Conservation (phyloP, 2,888 invertebrate species). For the Synergus gifuensis region DNA sequence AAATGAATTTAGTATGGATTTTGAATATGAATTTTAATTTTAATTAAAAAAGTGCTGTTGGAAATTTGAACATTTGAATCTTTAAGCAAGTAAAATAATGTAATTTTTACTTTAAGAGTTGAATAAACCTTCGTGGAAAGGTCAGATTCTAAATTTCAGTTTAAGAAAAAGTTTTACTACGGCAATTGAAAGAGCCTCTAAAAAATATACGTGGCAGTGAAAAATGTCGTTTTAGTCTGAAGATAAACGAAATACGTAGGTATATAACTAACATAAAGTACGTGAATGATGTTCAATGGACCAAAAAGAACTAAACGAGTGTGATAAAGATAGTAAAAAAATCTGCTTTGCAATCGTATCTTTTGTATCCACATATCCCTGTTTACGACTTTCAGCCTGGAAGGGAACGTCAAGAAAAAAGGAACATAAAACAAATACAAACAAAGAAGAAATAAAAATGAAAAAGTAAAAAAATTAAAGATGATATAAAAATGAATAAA, state of each 20-base stretch:
- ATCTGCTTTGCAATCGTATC: conserved; percentile 27
- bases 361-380: conserved; percentile 23
- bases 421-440: background rate
- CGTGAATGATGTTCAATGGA: conserved; percentile 21
- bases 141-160: background rate
- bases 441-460: background rate
- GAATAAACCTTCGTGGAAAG: background rate
- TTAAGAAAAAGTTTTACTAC: background rate
- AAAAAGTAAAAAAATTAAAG: background rate
- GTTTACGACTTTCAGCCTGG: conserved; percentile 17
- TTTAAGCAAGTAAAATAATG: background rate
- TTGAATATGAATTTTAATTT: too few relatives aligned
- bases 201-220: background rate
- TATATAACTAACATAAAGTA: conserved; percentile 34
- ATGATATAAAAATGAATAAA: background rate
- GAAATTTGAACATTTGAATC: too few relatives aligned
- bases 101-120: background rate
- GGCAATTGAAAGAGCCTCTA: background rate
- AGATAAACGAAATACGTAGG: background rate
- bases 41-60: too few relatives aligned
- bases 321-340: conserved; percentile 28
- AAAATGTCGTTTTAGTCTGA: conserved; percentile 10
- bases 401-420: background rate
- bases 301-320: conserved; percentile 10
- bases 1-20: background rate